Evolutionary conservation across 1,140 invertebrate species (phyloP).

Genomic region (Homalodisca vitripennis): DNA sequence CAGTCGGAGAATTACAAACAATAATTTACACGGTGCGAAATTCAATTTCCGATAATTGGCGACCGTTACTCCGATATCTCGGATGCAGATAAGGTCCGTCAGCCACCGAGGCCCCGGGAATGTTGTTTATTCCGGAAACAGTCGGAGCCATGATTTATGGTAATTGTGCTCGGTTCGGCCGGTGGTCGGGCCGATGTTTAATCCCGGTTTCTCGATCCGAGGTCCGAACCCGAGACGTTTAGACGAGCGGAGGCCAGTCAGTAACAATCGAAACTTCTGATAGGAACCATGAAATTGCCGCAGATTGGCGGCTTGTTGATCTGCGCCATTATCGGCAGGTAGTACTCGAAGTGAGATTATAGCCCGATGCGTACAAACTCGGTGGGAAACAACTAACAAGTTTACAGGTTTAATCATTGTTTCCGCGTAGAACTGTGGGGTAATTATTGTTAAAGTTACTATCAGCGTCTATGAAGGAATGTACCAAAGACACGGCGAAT

Average conservation of each 20-base stretch:
- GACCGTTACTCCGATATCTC: neutral
- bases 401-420: too few species aligned
- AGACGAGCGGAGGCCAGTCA: too few species aligned
- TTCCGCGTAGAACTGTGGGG: too few species aligned
- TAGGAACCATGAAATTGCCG: neutral
- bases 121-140: neutral
- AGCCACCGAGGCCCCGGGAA: neutral
- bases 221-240: too few species aligned
- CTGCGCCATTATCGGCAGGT: too few species aligned
- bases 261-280: slow-evolving; percentile 5
- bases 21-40: slow-evolving; percentile 10
- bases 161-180: slow-evolving; percentile 1
- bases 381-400: too few species aligned
- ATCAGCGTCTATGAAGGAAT: too few species aligned
- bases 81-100: neutral
- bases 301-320: neutral
- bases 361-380: too few species aligned
- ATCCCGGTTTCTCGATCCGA: neutral
- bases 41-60: slow-evolving; percentile 11
- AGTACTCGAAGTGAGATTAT: too few species aligned
- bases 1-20: neutral
- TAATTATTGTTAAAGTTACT: too few species aligned
- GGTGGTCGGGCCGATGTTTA: neutral
- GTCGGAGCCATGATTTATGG: slow-evolving; percentile 9
- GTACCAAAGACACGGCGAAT: too few species aligned